A percentile compares a stretch with the other conserved stretches of the same genome.
Conservation (phyloP, 2,888 invertebrate species). For the Clunio marinus region DNA sequence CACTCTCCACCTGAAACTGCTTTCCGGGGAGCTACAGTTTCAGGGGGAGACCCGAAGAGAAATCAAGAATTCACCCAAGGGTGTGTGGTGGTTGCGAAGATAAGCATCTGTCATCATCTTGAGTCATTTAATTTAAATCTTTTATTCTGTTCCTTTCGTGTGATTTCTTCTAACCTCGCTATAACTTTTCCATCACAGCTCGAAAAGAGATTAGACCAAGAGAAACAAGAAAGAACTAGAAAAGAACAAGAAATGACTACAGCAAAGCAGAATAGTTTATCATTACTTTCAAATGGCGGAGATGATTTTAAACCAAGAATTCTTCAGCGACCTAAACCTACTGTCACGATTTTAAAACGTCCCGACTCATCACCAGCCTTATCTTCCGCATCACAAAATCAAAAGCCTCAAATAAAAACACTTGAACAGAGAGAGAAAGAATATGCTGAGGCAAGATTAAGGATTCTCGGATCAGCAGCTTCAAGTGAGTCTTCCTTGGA, state of each 20-base stretch:
- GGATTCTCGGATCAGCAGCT: conserved; percentile 83
- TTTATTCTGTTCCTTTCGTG: background rate
- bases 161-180: background rate
- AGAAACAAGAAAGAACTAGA: conserved; percentile 2
- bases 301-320: conserved; percentile 28
- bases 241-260: conserved; percentile 24
- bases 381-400: background rate
- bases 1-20: no score
- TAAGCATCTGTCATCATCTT: no score
- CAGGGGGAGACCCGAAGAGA: no score
- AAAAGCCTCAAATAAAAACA: conserved; percentile 71
- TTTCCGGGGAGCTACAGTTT: no score
- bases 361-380: conserved; percentile 4
- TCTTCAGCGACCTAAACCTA: conserved; percentile 12
- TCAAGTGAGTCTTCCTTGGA: conserved; percentile 48
- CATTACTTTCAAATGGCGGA: background rate
- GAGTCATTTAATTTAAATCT: background rate
- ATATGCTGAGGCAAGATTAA: conserved; percentile 84
- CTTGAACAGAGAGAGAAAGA: conserved; percentile 88
- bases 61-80: no score
- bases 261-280: conserved; percentile 28
- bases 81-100: background rate
- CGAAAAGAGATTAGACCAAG: conserved; percentile 22
- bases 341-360: conserved; percentile 23
- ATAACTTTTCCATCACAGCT: background rate